Conservation (phyloP, 1,140 invertebrate genomes). For the Ceratoteleas bidentatus region DNA sequence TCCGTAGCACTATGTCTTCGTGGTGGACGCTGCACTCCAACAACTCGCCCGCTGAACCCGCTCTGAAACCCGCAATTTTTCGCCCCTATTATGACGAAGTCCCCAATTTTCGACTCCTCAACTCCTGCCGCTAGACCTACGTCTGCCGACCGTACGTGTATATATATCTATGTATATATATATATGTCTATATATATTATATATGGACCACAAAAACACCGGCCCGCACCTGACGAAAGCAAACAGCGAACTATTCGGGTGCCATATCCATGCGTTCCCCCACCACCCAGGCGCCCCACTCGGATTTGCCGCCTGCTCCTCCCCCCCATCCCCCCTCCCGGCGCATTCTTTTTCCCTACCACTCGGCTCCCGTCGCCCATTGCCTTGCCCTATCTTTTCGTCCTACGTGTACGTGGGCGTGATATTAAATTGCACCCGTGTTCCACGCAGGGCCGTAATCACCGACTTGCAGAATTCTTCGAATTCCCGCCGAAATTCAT, state of each 20-base stretch:
- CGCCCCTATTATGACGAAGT: slow-evolving; percentile 6
- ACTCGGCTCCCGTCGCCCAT: slow-evolving; percentile 37
- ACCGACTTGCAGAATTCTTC: slow-evolving; percentile 41
- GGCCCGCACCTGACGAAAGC: slow-evolving; percentile 79
- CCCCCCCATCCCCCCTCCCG: neutral
- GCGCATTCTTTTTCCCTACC: slow-evolving; percentile 36
- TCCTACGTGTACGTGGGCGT: slow-evolving; percentile 74
- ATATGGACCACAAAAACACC: slow-evolving; percentile 60
- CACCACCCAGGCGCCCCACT: slow-evolving; percentile 67
- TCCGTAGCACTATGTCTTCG: slow-evolving; percentile 68
- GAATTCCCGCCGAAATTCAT: slow-evolving; percentile 48
- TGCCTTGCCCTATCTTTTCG: slow-evolving; percentile 49
- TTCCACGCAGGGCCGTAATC: slow-evolving; percentile 53
- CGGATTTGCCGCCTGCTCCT: slow-evolving; percentile 25
- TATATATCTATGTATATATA: slow-evolving; percentile 25
- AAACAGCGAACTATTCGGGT: slow-evolving; percentile 79
- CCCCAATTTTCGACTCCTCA: neutral
- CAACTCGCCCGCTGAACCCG: slow-evolving; percentile 46
- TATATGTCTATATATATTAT: slow-evolving; percentile 5
- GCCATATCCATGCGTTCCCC: slow-evolving; percentile 77
- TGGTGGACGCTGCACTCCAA: slow-evolving; percentile 40
- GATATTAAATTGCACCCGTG: slow-evolving; percentile 78
- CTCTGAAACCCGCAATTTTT: slow-evolving; percentile 34
- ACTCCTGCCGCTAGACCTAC: neutral
- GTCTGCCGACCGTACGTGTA: neutral